Base-by-base conservation (phyloP, 2,113 vertebrate species). In the Tympanuchus pallidicinctus region DNA sequence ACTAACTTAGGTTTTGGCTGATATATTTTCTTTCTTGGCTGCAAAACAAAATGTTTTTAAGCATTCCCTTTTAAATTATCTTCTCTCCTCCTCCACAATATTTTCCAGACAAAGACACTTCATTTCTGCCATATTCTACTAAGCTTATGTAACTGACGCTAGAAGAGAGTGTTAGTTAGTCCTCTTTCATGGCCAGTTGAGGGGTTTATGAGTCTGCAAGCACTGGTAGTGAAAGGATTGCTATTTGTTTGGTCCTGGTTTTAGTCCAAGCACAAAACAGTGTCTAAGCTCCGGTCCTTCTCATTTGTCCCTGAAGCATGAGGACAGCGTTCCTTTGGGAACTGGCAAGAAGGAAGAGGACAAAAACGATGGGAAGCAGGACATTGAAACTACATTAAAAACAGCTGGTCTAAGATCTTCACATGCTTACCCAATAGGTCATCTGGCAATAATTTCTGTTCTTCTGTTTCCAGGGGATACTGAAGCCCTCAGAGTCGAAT, bases 401-500 rank as follows among this genome's bases (percentile, higher is more conserved):
- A 8, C 24, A 56, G 32, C 18, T 22, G 34, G 30, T 56, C 28
- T 18, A 56, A 73, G 10, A 47, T 17, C 18, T 27, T 61, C 28
- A 42, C 7, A n/a, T 48, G 88, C 92, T 97, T 88, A 97, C 97
- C 22, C 97, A 83, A 96, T 73, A 43, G 96, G 91, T 40, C 98
- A 94, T 94, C 97, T 97, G 28, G 96, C 93, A 60, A 88, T 93
- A n/a, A 89, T 91, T 64, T 98, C 96, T 54, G 24, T 28, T 54
- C 14, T 19, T 98, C 93, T 6, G 94, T 97, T 95, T 98, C 95
- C 64, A 98, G 92, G 2, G 97, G 92, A 45, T 82, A 7, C 96
- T 97, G 67, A 94, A 74, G 74, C 95, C 97, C 92, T 97, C 96
- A 1, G 86, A 88, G 61, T 96, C 98, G 87, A 97, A 97, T 88